A percentile compares a stretch with the other conserved stretches of the same genome.
phyloP scores from a whole-genome alignment of 1,140 invertebrate species.

The Odontomachus brunneus region DNA sequence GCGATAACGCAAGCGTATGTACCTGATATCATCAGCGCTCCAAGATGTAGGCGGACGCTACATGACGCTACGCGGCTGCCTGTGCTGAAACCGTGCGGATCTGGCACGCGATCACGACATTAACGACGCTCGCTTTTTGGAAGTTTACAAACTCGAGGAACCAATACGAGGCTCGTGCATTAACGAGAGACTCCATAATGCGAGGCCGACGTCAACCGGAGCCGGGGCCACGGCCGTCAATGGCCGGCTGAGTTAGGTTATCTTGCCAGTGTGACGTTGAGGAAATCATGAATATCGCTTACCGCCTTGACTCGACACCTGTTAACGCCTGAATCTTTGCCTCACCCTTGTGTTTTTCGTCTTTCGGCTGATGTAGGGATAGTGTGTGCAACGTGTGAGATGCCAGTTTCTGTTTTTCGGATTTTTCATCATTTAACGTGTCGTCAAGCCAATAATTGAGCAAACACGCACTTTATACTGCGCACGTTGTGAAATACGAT shows the following conservation, averaged over 20 bases:
- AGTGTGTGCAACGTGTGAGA: background rate
- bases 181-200: slow-evolving; percentile 5
- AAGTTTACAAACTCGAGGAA: background rate
- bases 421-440: background rate
- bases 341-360: background rate
- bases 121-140: no score
- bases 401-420: background rate
- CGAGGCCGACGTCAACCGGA: background rate
- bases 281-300: background rate
- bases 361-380: background rate
- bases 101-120: background rate
- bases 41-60: slow-evolving; percentile 18
- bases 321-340: background rate
- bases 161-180: background rate
- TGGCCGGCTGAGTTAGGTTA: slow-evolving; percentile 43
- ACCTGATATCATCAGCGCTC: slow-evolving; percentile 30
- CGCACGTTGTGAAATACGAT: no score
- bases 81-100: background rate
- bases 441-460: no score
- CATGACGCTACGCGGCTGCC: background rate
- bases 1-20: slow-evolving; percentile 7
- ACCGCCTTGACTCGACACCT: slow-evolving; percentile 11
- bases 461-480: no score
- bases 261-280: slow-evolving; percentile 19
- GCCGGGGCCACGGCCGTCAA: slow-evolving; percentile 13